Evolutionary conservation across 1,140 invertebrate species (phyloP), one percentile per base, ranked within the genome.

Genomic region (Solenopsis invicta): DNA sequence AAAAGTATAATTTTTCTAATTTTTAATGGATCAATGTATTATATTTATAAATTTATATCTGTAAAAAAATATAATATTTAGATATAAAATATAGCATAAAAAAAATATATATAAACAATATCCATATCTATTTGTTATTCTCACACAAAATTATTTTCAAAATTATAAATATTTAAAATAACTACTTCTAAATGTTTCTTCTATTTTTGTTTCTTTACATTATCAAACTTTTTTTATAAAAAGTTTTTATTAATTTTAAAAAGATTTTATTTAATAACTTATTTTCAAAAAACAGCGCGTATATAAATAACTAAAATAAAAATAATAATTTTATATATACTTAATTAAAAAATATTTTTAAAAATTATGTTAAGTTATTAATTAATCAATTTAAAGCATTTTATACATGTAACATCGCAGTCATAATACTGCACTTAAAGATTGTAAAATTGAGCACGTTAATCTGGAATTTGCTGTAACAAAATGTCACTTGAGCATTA

Each of bases 1-100:
- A 69, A 50, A 48, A 67, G 21, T 69, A 5, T 69, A 50, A 69
- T 69, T 69, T 9, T 29, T 21, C 21, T 69, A 50, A 69, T 69
- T 69, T 3, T 29, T 13, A 45, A 67, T 13, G 45, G 0, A 5
- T 45, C n/a, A 67, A 67, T 69, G 24, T 12, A 45, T 16, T 69
- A 66, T 50, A 50, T 24, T 29, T 67, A 67, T 67, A 21, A 45
- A 48, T 67, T 29, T 29, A 29, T 2, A 29, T 29, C 29, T 29
- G 2, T 29, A 29, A 2, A 29, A 29, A 2, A 29, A 29, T 29
- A 29, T 29, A 29, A 66, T 50, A 50, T 24, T 29, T 67, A 67
- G 45, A 21, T 21, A 24, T 67, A 37, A 1, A 8, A 41, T 10
- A 66, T 13, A 59, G 1, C n/a, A 4, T 59, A 24, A 24, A 24